Conservation (phyloP, 2,797 vertebrate genomes). For the Astyanax mexicanus region DNA sequence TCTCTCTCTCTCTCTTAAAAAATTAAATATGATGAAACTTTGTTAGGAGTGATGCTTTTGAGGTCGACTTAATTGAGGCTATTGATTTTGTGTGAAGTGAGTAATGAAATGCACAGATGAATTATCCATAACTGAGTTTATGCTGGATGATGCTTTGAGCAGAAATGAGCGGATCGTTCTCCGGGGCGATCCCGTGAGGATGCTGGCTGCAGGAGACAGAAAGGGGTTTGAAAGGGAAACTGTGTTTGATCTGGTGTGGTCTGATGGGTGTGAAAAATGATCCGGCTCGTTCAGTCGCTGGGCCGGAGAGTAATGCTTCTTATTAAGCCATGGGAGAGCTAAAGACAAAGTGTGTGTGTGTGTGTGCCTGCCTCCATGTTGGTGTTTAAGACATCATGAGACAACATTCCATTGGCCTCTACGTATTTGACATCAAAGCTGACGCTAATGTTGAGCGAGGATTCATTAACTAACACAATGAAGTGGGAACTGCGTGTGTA, state of each 20-base stretch:
- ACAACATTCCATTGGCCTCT: not conserved
- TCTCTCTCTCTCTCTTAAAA: not conserved
- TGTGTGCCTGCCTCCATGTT: no score
- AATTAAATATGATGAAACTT: constrained; percentile 44
- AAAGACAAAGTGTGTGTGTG: not conserved
- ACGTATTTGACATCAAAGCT: not conserved
- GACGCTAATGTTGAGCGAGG: not conserved
- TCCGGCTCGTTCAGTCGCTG: not conserved
- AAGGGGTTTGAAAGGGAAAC: constrained; percentile 9
- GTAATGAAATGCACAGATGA: constrained; percentile 53
- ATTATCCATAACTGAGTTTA: constrained; percentile 48
- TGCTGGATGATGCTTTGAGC: constrained; percentile 36
- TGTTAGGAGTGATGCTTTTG: constrained; percentile 38
- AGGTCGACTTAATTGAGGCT: constrained; percentile 46
- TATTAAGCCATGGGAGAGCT: not conserved
- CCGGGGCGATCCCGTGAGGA: not conserved
- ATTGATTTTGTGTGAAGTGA: constrained; percentile 52
- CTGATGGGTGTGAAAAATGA: not conserved
- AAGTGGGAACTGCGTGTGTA: not conserved
- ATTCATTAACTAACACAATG: constrained; percentile 16
- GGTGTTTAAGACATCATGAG: no score
- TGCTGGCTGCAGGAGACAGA: constrained; percentile 3
- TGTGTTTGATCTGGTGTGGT: constrained; percentile 1
- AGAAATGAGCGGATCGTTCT: constrained; percentile 38
- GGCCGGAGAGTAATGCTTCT: not conserved